phyloP scores from a whole-genome alignment of 2,113 vertebrate species.

The Hystrix cristata region DNA sequence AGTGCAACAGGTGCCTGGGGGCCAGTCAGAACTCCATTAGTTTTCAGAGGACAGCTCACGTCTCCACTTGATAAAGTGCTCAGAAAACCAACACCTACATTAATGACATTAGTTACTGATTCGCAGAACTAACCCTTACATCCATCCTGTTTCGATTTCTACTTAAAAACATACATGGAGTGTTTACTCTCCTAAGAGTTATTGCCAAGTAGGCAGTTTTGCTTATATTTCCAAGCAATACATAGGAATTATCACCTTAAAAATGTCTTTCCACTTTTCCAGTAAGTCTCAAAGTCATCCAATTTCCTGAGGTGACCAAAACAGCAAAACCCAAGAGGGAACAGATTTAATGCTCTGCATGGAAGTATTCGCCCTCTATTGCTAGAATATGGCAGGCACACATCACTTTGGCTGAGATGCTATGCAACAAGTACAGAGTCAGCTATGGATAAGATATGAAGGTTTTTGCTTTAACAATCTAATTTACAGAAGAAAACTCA shows the following conservation, averaged over 20 bases:
- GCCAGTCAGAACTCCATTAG: not conserved
- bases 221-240: slow-evolving; percentile 60
- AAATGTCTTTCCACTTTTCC: slow-evolving; percentile 68
- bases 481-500: not conserved
- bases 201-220: slow-evolving; percentile 78
- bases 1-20: not conserved
- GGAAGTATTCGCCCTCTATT: slow-evolving; percentile 63
- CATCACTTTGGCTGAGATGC: not conserved
- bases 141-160: not conserved
- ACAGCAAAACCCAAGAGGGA: slow-evolving; percentile 59
- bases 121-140: not conserved
- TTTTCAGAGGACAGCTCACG: not conserved
- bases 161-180: slow-evolving; percentile 48
- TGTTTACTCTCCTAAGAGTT: slow-evolving; percentile 74
- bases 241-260: slow-evolving; percentile 42
- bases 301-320: slow-evolving; percentile 49
- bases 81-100: not conserved
- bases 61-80: not conserved
- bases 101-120: not conserved
- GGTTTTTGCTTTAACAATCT: not conserved
- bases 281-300: slow-evolving; percentile 69
- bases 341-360: slow-evolving; percentile 48
- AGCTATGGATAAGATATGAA: not conserved
- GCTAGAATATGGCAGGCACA: not conserved
- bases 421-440: not conserved